Evolutionary conservation across 2,888 invertebrate genomes (phyloP).

Genomic region (Ophion ellenae): DNA sequence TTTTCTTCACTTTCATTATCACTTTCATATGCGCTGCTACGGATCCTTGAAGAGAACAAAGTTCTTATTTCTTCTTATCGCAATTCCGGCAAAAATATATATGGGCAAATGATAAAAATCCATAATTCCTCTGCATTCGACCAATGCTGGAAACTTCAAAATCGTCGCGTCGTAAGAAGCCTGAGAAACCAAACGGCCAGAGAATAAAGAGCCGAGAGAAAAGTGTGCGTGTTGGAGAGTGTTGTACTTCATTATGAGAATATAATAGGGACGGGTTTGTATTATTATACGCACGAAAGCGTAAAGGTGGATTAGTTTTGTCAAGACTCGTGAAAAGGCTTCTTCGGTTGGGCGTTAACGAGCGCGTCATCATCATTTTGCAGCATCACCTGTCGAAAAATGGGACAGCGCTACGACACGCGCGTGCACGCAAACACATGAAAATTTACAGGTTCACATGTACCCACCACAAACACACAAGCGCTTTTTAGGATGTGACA

Average conservation of each 20-base stretch:
- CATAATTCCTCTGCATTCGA: background rate
- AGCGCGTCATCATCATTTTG: constrained; percentile 49
- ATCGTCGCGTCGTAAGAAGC: constrained; percentile 6
- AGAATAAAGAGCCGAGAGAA: background rate
- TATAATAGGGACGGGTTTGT: constrained; percentile 29
- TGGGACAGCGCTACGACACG: constrained; percentile 44
- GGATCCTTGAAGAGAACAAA: background rate
- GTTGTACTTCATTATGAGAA: background rate
- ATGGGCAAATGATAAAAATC: background rate
- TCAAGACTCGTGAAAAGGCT: constrained; percentile 42
- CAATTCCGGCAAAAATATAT: background rate
- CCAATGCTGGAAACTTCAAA: background rate
- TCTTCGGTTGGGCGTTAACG: constrained; percentile 49
- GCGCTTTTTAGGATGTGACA: constrained; percentile 46
- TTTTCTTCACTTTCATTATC: too few species aligned
- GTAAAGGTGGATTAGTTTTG: constrained; percentile 54
- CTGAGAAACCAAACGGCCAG: background rate
- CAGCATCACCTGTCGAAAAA: constrained; percentile 60
- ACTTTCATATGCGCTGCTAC: background rate
- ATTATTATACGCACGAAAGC: constrained; percentile 43
- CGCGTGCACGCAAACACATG: background rate
- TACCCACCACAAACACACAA: constrained; percentile 5
- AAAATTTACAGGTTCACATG: background rate
- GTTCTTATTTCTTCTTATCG: background rate
- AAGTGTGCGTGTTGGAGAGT: background rate